Conservation (phyloP, 2,113 vertebrate species). For the Thunnus thynnus region DNA sequence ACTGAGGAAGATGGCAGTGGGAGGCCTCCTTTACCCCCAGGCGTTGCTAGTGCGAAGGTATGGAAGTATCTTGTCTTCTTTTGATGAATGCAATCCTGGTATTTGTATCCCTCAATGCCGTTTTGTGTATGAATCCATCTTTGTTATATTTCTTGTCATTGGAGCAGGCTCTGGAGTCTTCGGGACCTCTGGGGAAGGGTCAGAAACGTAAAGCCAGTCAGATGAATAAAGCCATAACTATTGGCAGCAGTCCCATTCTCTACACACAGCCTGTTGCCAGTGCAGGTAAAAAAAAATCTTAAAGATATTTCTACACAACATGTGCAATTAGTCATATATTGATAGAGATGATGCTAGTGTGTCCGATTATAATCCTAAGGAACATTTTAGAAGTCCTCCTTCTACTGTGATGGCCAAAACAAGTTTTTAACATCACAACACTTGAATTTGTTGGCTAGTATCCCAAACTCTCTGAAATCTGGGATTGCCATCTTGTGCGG, state of each 20-base stretch:
- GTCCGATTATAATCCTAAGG: background rate
- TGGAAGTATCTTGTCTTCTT: background rate
- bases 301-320: background rate
- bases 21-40: conserved; percentile 80
- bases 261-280: conserved; percentile 89
- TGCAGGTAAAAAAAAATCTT: conserved; percentile 78
- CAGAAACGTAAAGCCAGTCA: conserved; percentile 90
- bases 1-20: conserved; percentile 91
- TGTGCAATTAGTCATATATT: background rate
- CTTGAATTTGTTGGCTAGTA: too few relatives aligned
- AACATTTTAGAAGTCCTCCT: too few relatives aligned
- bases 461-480: too few relatives aligned
- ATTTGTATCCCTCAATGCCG: background rate
- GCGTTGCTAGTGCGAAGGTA: conserved; percentile 55
- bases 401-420: too few relatives aligned
- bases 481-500: too few relatives aligned
- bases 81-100: background rate
- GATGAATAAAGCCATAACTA: conserved; percentile 89
- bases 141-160: background rate
- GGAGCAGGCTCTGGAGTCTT: conserved; percentile 75
- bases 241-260: conserved; percentile 94
- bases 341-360: too few relatives aligned
- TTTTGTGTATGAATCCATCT: background rate
- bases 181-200: conserved; percentile 79
- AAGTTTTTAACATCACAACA: too few relatives aligned